Conservation (phyloP, 2,888 invertebrate genomes). For the Helicoverpa assulta region DNA sequence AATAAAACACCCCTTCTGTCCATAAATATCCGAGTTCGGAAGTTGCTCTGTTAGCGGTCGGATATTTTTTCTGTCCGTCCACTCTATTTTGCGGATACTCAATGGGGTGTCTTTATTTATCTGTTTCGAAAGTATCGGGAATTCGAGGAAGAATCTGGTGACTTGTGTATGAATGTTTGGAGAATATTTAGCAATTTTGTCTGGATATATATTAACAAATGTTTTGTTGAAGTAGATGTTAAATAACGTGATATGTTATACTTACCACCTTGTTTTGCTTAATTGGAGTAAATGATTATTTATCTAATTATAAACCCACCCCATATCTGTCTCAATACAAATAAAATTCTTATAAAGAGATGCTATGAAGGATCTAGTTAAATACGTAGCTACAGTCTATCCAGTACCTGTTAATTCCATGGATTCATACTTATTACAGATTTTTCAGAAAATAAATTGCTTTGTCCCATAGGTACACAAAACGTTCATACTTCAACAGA, state of each 20-base stretch:
- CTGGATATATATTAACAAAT: background rate
- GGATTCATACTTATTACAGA: too few relatives aligned
- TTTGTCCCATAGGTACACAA: conserved; percentile 20
- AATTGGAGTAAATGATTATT: too few relatives aligned
- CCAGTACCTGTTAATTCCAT: too few relatives aligned
- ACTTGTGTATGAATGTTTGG: background rate
- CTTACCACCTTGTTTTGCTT: too few relatives aligned
- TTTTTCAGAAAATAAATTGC: background rate
- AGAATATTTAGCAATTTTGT: background rate
- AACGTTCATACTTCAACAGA: conserved; percentile 30
- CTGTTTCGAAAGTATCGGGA: conserved; percentile 56
- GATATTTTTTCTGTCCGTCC: conserved; percentile 81
- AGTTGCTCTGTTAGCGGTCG: conserved; percentile 89
- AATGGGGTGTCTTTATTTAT: conserved; percentile 73
- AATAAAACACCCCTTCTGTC: conserved; percentile 89
- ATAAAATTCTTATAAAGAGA: too few relatives aligned
- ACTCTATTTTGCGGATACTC: conserved; percentile 85
- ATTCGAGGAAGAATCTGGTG: conserved; percentile 21
- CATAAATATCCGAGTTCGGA: conserved; percentile 89
- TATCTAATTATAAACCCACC: too few relatives aligned
- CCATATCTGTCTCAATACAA: too few relatives aligned
- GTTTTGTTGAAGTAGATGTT: background rate
- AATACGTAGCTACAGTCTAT: too few relatives aligned
- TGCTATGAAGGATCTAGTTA: too few relatives aligned
- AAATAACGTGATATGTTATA: too few relatives aligned